Base-by-base conservation (phyloP, 2,797 vertebrate genomes). In the Trematomus bernacchii region DNA sequence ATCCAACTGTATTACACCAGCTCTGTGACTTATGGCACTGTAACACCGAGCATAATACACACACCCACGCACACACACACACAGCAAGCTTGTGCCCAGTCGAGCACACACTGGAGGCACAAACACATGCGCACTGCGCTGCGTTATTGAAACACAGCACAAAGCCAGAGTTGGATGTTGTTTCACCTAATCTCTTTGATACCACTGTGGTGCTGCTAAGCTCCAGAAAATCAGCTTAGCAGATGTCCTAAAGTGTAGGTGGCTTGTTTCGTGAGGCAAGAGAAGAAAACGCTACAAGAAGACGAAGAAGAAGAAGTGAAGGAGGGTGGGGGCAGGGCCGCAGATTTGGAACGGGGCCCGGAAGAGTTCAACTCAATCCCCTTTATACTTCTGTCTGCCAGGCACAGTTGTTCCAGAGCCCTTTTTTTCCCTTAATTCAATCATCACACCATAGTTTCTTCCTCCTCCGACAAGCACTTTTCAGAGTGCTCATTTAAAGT, bases 151-250 rank as follows among this genome's bases (percentile, higher is more conserved):
- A 89, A 91, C 87, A n/a, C 83, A 86, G 85, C 85, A 90, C 91
- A 94, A 92, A 93, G 91, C 90, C 87, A 88, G 89, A 93, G 91
- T 91, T 94, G 89, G 92, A 93, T 94, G 93, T 93, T 93, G 90
- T 92, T 94, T 92, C 92, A 91, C 87, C 82, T 93, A 94, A 95
- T 95, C 93, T 95, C 88, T 90, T 82, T 93, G 93, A 94, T 95
- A 89, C 89, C 85, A 91, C 89, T 90, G 89, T 91, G 92, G 87
- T 83, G 90, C 93, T 87, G 91, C 88, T 94, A 94, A 95, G 91
- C 91, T 88, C 85, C 89, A 92, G 91, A 92, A 94, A 94, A 95
- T 94, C 92, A 95, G 93, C 91, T 94, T 94, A 95, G 90, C 94
- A 94, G 90, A 95, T 94, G 94, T 94, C 91, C 92, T 92, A 82